Evolutionary conservation across 92 coral and sea anemone genomes (phyloP).

Genomic region (Heteractis magnifica): DNA sequence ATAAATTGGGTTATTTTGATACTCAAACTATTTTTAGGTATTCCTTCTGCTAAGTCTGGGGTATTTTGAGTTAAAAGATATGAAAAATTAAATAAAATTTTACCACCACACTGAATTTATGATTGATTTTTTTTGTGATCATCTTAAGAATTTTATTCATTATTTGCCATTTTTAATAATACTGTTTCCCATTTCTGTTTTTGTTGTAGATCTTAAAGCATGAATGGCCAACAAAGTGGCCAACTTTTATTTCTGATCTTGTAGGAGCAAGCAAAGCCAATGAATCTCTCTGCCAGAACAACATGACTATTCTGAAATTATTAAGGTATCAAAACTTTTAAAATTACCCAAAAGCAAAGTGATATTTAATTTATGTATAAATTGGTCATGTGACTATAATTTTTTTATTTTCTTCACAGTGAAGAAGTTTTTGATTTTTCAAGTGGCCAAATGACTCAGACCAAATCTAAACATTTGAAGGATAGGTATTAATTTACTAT

Average conservation of each 20-base stretch:
- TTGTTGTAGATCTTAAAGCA: slow-evolving; percentile 82
- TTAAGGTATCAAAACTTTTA: slow-evolving; percentile 60
- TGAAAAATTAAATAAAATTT: too few species aligned
- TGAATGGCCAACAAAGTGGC: slow-evolving; percentile 99
- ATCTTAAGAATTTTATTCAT: too few species aligned
- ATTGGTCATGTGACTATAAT: background rate
- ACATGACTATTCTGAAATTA: slow-evolving; percentile 92
- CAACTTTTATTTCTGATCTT: slow-evolving; percentile 89
- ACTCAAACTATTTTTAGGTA: too few species aligned
- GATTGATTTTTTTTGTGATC: too few species aligned
- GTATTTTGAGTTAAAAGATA: too few species aligned
- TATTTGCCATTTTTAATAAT: background rate
- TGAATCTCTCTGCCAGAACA: slow-evolving; percentile 96
- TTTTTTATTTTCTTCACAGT: slow-evolving; percentile 40
- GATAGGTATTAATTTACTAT: slow-evolving; percentile 61
- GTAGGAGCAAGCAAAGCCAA: slow-evolving; percentile 99
- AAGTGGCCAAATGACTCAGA: slow-evolving; percentile 99
- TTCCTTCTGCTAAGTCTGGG: too few species aligned
- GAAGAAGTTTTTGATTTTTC: slow-evolving; percentile 99
- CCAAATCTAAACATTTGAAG: slow-evolving; percentile 95
- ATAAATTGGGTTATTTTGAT: too few species aligned
- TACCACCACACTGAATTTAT: too few species aligned
- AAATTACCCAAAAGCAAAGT: background rate
- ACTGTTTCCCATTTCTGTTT: background rate
- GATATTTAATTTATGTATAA: too few species aligned